Percentiles rank a stretch among this genome's conserved stretches.
Conservation (phyloP, 2,797 vertebrate species). For the Eulemur rubriventer region DNA sequence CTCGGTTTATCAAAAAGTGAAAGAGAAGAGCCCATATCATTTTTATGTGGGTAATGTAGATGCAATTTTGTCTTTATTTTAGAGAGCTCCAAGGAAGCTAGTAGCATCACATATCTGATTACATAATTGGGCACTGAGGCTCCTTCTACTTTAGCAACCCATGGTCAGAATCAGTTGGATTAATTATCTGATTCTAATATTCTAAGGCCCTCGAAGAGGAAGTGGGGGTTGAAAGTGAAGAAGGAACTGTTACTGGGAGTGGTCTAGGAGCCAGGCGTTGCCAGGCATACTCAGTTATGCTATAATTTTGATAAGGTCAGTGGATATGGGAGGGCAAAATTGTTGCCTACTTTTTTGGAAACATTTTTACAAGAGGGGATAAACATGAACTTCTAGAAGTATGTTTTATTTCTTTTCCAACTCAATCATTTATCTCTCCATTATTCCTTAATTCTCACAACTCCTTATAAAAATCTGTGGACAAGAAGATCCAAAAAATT, state of each 20-base stretch:
- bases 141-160: not conserved
- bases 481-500: not conserved
- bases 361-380: not conserved
- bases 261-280: not conserved
- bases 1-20: not conserved
- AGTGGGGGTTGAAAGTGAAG: not conserved
- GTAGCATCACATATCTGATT: not conserved
- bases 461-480: not conserved
- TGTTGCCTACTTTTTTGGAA: not conserved
- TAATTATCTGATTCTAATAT: not conserved
- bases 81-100: not conserved
- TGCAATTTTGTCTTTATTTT: not conserved
- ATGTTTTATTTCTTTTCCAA: not conserved
- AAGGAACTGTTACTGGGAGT: not conserved
- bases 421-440: not conserved
- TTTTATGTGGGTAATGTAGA: not conserved
- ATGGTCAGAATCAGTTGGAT: not conserved
- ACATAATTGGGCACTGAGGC: not conserved
- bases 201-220: not conserved
- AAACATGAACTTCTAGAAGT: not conserved
- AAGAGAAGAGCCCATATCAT: not conserved
- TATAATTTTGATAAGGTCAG: not conserved
- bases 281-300: fast-evolving
- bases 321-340: not conserved
- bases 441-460: not conserved